These are phyloP conservation scores for Deroplatys truncata DNA, from an alignment of 2,888 invertebrate species.

Conservation along the genomic window DNA sequence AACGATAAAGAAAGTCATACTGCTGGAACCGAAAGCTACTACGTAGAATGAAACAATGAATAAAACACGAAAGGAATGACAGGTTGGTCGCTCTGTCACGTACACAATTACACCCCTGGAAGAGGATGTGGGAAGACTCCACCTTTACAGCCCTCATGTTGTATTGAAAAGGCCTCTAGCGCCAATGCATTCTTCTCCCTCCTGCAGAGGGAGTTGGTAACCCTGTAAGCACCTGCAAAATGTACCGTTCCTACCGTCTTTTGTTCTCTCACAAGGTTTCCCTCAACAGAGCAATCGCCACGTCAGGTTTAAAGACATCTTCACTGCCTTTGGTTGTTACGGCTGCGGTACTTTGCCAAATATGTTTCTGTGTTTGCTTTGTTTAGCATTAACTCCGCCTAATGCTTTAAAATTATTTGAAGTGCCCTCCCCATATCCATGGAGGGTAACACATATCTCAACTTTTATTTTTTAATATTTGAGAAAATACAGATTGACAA, in stretches of 20 bases:
- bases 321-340: background rate
- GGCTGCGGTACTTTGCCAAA: too few relatives aligned
- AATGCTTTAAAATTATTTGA: too few relatives aligned
- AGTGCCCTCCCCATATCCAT: too few relatives aligned
- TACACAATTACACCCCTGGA: background rate
- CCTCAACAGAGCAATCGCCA: background rate
- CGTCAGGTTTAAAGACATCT: background rate
- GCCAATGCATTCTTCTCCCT: background rate
- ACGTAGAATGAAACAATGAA: background rate
- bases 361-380: too few relatives aligned
- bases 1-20: too few relatives aligned
- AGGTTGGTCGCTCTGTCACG: background rate
- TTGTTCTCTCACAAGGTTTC: background rate
- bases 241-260: background rate
- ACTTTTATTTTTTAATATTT: too few relatives aligned
- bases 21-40: too few relatives aligned
- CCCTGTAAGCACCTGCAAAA: background rate
- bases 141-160: background rate
- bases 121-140: background rate
- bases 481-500: too few relatives aligned
- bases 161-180: background rate
- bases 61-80: background rate
- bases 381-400: too few relatives aligned
- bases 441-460: too few relatives aligned
- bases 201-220: background rate